Conservation (phyloP, 2,888 invertebrate genomes). For the Hyalella azteca region DNA sequence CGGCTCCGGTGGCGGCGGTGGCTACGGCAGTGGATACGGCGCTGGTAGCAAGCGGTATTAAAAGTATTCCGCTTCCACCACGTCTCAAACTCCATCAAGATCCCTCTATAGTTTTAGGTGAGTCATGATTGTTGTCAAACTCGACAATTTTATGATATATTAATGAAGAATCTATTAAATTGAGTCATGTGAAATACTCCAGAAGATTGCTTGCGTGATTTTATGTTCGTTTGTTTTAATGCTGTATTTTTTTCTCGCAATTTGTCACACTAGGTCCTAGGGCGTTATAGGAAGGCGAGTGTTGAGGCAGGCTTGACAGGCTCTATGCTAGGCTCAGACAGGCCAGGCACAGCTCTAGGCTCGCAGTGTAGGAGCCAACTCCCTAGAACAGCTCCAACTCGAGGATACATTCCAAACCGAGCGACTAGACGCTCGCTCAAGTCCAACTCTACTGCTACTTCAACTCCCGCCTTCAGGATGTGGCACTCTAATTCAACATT, state of each 20-base stretch:
- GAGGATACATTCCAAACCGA: slow-evolving; percentile 34
- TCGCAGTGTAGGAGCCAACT: slow-evolving; percentile 19
- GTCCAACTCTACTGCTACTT: slow-evolving; percentile 10
- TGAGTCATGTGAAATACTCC: background rate
- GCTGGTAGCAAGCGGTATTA: slow-evolving; percentile 10
- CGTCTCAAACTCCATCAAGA: background rate
- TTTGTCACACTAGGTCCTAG: slow-evolving; percentile 36
- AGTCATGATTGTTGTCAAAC: no score
- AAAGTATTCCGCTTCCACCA: background rate
- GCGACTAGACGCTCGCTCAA: slow-evolving; percentile 27
- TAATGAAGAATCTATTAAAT: background rate
- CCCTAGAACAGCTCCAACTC: slow-evolving; percentile 30
- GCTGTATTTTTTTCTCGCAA: slow-evolving; percentile 23
- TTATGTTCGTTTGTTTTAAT: slow-evolving; percentile 3
- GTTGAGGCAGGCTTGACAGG: slow-evolving; percentile 37
- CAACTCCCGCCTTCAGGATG: slow-evolving; percentile 17
- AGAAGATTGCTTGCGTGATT: background rate
- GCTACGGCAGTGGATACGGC: slow-evolving; percentile 4
- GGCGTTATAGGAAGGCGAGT: slow-evolving; percentile 29
- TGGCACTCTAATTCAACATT: background rate
- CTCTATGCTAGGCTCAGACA: slow-evolving; percentile 28
- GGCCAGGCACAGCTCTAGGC: slow-evolving; percentile 3
- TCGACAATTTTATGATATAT: background rate
- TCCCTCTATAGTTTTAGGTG: slow-evolving; percentile 17
- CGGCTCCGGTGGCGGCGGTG: background rate